Conservation (phyloP, 2,888 invertebrate genomes). For the Watsonalla binaria region DNA sequence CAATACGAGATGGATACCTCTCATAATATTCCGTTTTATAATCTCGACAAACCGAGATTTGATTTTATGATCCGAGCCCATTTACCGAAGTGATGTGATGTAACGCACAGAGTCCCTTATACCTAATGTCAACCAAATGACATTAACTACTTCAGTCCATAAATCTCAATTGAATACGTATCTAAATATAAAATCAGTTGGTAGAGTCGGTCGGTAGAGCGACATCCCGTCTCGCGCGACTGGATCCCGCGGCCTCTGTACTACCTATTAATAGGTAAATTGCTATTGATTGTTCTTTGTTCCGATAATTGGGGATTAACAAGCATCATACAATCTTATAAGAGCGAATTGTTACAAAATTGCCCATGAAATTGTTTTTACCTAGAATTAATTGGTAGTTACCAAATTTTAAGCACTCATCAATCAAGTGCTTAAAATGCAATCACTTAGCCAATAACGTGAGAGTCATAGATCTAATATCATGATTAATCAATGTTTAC, state of each 20-base stretch:
- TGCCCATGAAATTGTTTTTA: neutral
- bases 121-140: conserved; percentile 1
- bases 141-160: conserved; percentile 2
- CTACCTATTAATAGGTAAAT: conserved; percentile 9
- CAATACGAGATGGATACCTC: no score
- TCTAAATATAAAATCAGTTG: conserved; percentile 7
- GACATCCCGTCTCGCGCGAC: neutral
- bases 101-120: conserved; percentile 4
- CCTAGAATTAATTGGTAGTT: neutral
- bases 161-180: conserved; percentile 9
- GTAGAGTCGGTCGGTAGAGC: conserved; percentile 1
- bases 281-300: conserved; percentile 14
- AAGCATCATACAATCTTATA: neutral
- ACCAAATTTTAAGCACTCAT: no score
- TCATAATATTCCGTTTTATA: neutral
- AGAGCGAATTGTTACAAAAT: neutral
- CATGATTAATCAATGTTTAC: no score
- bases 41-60: neutral
- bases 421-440: no score
- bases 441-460: no score
- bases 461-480: no score
- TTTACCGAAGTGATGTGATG: neutral
- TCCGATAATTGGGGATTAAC: neutral
- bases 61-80: neutral
- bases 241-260: conserved; percentile 7